These are phyloP conservation scores for Momotus momota DNA, from an alignment of 2,797 vertebrate genomes.

Conservation along the genomic window DNA sequence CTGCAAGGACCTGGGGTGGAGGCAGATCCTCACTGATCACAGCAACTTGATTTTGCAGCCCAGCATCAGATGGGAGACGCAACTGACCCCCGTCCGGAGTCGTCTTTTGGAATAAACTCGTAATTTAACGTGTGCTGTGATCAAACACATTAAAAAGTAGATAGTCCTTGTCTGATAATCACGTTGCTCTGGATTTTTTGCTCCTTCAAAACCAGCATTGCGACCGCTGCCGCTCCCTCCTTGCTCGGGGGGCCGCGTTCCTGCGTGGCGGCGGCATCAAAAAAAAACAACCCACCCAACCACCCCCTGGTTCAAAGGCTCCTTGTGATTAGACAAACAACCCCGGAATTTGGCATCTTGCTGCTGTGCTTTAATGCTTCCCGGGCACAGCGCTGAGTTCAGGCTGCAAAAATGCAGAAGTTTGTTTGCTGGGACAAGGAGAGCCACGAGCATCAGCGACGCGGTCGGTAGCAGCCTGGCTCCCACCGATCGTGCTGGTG, in stretches of 20 bases:
- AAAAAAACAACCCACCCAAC: neutral
- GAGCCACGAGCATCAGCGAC: neutral
- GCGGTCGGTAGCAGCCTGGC: neutral
- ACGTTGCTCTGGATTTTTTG: neutral
- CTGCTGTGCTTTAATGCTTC: neutral
- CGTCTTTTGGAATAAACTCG: neutral
- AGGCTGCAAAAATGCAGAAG: slow-evolving; percentile 18
- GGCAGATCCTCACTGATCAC: neutral
- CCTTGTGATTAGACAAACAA: slow-evolving; percentile 46
- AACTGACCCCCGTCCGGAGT: accelerated
- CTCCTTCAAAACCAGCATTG: neutral
- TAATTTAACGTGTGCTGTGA: neutral
- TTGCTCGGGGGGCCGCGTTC: neutral
- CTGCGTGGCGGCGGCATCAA: accelerated
- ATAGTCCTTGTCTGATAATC: neutral
- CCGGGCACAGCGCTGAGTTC: neutral
- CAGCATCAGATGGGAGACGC: accelerated
- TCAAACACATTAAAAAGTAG: neutral
- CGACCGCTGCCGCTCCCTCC: neutral
- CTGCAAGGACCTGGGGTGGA: neutral
- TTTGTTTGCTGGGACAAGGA: neutral
- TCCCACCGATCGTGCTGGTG: neutral
- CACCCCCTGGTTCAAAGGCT: slow-evolving; percentile 50
- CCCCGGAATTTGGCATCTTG: slow-evolving; percentile 27
- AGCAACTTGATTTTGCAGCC: neutral